Evolutionary conservation across 2,888 invertebrate species (phyloP), one percentile per base, ranked within the genome.

Genomic region (Strigamia transsilvanica): DNA sequence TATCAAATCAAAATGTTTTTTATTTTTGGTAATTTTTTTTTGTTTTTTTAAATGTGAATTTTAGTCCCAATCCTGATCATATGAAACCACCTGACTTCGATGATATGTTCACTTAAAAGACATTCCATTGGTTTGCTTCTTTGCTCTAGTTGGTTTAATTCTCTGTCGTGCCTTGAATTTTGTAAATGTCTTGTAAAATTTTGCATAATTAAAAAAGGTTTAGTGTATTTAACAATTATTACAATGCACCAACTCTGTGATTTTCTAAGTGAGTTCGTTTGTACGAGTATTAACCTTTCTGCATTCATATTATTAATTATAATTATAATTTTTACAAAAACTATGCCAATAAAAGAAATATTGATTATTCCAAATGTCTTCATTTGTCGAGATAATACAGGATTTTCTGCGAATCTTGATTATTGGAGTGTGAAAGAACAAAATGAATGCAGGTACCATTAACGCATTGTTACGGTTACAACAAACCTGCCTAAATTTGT

Each of bases 81-180:
- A 89, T 94, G 79, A 92, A 92, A 15, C 93, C 93, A n/a, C 94
- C 94, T 10, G 93, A 93, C 84, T 92, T 91, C 86, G 92, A 93
- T 86, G 91, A 93, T 86, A 93, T 93, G 93, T 94, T 93, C 87
- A 92, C 93, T 92, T 93, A 90, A 90, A 18, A 73, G 32, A 32
- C 73, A 73, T 73, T 73, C 73, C 73, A 10, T 56, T 18, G 56
- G 5, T 4, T 73, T 73, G 27, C 32, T 73, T 73, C 13, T 73
- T 73, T 32, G 73, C 56, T 73, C 13, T 73, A 73, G 73, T 32
- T 73, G 73, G 32, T 73, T 73, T 73, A 56, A 56, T 5, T 73
- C 13, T 73, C 73, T 73, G 73, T 73, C 13, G 73, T 73, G 73
- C 73, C 73, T 73, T 73, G 73, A 73, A 73, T 32, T 32, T 73